Evolutionary conservation across 2,888 invertebrate genomes (phyloP), one percentile per base, ranked within the genome.

Genomic region (Euproctis similis): DNA sequence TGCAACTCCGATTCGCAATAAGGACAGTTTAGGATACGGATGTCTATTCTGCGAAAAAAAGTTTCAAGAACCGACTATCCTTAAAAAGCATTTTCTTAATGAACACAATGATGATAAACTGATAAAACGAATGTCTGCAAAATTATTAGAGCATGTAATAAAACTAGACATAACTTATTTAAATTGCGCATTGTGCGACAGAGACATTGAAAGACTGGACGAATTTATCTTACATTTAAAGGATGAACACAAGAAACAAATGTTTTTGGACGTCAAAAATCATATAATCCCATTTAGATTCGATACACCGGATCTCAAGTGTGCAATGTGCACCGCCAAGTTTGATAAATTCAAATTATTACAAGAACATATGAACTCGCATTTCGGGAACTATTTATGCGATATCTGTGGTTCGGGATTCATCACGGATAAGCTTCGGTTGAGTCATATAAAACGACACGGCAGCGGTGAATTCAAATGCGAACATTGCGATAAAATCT

Each of bases 231-330:
- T 22, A 0, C 71, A 71, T 28, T 42, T 71, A 2, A 56, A 56
- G 21, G 26, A 30, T 0, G 53, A 41, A 2, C 71, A 71, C n/a
- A 41, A 39, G 0, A 48, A 46, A n/a, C 28, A 29, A 1, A 31
- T 71, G 14, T 56, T 54, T 24, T 46, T 53, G 1, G 65, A 74
- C 2, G 46, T 56, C 1, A 67, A 62, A 30, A 65, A 54, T 18
- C 62, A 65, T 21, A 69, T 77, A 4, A 42, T 78, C 0, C 74
- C 73, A 1, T 78, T 77, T 29, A 70, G 58, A 40, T 75, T 78
- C 16, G 68, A 73, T 6, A 48, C 62, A 1, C 51, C 61, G 0
- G 51, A 58, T 17, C 31, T 74, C 3, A 49, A 46, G 9, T 77
- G 76, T 35, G 61, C 59, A 0, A 52, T 69, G 0, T 77, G 77